Evolutionary conservation across 2,888 invertebrate genomes (phyloP).

Genomic region (Molanna angustata): DNA sequence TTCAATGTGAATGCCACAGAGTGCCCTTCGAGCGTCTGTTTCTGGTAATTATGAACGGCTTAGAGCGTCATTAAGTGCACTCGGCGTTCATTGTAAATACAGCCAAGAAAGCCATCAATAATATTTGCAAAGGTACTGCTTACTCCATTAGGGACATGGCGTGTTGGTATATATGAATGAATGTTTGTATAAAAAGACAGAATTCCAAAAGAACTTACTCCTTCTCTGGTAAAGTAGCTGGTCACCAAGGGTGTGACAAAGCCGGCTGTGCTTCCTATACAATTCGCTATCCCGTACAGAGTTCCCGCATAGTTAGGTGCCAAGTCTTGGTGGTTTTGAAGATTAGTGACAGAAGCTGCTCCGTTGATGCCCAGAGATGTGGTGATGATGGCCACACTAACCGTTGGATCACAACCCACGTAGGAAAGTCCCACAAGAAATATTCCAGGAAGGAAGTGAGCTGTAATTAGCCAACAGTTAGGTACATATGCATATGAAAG

Average conservation of each 20-base stretch:
- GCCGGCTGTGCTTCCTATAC: slow-evolving; percentile 66
- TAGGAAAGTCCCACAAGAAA: slow-evolving; percentile 56
- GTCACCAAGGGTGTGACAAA: slow-evolving; percentile 69
- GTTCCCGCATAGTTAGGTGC: slow-evolving; percentile 73
- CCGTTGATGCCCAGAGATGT: slow-evolving; percentile 67
- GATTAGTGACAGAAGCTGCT: slow-evolving; percentile 59
- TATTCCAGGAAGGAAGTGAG: slow-evolving; percentile 54
- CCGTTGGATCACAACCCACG: slow-evolving; percentile 60
- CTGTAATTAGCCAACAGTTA: slow-evolving; percentile 43
- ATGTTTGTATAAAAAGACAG: not conserved
- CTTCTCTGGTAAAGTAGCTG: slow-evolving; percentile 56
- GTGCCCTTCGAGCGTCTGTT: too few relatives aligned
- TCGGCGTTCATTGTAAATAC: too few relatives aligned
- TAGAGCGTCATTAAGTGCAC: slow-evolving; percentile 1
- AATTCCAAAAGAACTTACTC: slow-evolving; percentile 42
- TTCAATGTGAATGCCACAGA: too few relatives aligned
- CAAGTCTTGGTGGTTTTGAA: slow-evolving; percentile 66
- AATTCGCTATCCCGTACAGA: slow-evolving; percentile 71
- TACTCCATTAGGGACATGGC: too few relatives aligned
- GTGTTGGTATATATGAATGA: not conserved
- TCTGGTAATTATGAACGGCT: not conserved
- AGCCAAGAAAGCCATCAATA: too few relatives aligned
- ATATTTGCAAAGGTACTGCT: slow-evolving; percentile 2
- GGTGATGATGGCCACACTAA: slow-evolving; percentile 64
- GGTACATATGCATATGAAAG: too few relatives aligned